phyloP scores from a whole-genome alignment of 2,888 invertebrate genomes.

The Zaprionus bogoriensis region DNA sequence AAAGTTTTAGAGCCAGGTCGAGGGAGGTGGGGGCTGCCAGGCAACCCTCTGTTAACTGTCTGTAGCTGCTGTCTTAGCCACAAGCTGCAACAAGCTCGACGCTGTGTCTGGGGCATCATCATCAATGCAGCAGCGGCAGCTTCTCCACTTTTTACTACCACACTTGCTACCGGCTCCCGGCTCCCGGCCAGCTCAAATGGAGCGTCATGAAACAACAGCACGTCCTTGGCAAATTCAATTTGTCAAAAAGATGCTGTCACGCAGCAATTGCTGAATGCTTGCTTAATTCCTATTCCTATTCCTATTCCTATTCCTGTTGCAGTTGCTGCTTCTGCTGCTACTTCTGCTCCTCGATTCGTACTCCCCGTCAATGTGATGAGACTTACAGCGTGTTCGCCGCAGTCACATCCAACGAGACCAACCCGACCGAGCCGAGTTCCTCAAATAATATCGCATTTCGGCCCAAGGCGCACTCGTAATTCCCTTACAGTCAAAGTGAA shows the following conservation, averaged over 20 bases:
- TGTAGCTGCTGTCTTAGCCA: constrained; percentile 46
- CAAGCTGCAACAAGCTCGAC: constrained; percentile 26
- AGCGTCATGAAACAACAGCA: constrained; percentile 73
- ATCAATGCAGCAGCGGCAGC: constrained; percentile 1
- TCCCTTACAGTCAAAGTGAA: constrained; percentile 5
- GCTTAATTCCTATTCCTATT: constrained; percentile 64
- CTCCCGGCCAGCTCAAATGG: constrained; percentile 43
- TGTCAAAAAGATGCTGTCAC: constrained; percentile 77
- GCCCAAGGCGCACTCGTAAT: constrained; percentile 1
- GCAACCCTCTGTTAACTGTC: constrained; percentile 13
- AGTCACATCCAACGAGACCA: background rate
- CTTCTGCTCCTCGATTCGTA: background rate
- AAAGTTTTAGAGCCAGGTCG: constrained; percentile 58
- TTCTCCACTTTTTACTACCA: too few relatives aligned
- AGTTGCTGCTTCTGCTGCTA: background rate
- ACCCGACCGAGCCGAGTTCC: background rate
- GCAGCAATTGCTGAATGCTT: constrained; percentile 73
- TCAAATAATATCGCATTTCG: constrained; percentile 1
- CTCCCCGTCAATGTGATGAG: constrained; percentile 34
- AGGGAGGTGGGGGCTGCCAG: background rate
- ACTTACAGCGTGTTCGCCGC: constrained; percentile 11
- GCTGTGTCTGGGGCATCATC: background rate
- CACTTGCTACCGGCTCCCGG: background rate
- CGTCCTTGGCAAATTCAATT: constrained; percentile 72
- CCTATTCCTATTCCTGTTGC: constrained; percentile 5